Percentiles rank a stretch among this genome's conserved stretches.
Conservation (phyloP, 1,140 invertebrate species). For the Hypothenemus hampei region DNA sequence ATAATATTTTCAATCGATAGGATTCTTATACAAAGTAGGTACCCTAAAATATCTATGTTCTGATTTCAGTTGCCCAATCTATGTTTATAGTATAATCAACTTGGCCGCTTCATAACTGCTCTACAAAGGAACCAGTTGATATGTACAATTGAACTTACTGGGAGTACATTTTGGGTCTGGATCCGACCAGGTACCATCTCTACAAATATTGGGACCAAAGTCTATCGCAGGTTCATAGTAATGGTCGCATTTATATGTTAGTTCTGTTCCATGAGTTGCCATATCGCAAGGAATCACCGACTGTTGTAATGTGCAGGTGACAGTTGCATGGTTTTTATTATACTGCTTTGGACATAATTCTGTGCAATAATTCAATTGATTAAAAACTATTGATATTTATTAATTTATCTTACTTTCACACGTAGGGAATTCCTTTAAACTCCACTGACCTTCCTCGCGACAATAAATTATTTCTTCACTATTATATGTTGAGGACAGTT, state of each 20-base stretch:
- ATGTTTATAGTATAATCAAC: no score
- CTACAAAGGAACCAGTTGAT: not conserved
- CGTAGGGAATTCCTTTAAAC: not conserved
- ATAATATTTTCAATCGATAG: not conserved
- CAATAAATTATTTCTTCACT: constrained; percentile 7
- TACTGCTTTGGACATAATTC: constrained; percentile 16
- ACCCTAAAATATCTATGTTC: no score
- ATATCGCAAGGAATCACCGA: constrained; percentile 24
- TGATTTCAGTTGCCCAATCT: no score
- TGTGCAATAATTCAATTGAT: not conserved
- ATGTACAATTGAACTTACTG: constrained; percentile 22
- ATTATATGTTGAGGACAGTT: constrained; percentile 9
- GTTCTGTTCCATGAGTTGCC: constrained; percentile 21
- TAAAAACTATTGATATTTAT: not conserved
- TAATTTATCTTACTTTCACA: constrained; percentile 30
- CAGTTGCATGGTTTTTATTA: constrained; percentile 4
- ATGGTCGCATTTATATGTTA: constrained; percentile 28
- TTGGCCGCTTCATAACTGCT: no score
- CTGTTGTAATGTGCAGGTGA: constrained; percentile 20
- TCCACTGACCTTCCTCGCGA: constrained; percentile 17
- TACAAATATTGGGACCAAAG: not conserved
- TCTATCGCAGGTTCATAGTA: constrained; percentile 23
- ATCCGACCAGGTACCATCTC: constrained; percentile 26
- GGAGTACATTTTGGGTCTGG: constrained; percentile 19
- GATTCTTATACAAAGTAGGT: not conserved